phyloP scores from a whole-genome alignment of 2,113 vertebrate species.

The Pica pica region DNA sequence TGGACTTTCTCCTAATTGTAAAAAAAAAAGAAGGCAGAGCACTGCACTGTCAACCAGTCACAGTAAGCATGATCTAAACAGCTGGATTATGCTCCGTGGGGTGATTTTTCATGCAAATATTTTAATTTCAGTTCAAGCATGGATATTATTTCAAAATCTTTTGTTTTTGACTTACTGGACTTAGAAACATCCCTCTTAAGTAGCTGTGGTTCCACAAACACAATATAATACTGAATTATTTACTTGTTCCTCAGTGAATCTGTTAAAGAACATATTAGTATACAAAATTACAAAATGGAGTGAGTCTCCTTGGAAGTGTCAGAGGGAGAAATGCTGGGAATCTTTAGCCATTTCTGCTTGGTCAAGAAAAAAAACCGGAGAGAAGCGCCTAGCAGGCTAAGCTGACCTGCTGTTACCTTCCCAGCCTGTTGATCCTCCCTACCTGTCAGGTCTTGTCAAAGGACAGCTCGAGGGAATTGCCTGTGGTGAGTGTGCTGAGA shows the following conservation, averaged over 20 bases:
- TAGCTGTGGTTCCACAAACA: background rate
- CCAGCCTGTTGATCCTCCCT: background rate
- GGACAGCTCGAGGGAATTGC: background rate
- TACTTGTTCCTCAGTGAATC: background rate
- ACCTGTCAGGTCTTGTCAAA: background rate
- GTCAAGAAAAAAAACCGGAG: background rate
- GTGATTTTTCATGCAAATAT: constrained; percentile 61
- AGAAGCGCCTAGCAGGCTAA: background rate
- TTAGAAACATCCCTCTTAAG: background rate
- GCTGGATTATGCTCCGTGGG: constrained; percentile 58
- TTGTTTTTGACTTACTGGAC: constrained; percentile 10
- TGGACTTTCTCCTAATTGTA: background rate
- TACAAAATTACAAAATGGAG: background rate
- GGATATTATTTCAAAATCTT: constrained; percentile 28
- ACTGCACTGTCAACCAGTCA: constrained; percentile 42
- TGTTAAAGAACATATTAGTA: background rate
- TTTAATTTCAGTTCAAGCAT: constrained; percentile 47
- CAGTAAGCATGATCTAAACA: constrained; percentile 23
- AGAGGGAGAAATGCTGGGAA: background rate
- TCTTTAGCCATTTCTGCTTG: background rate
- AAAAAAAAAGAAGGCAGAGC: background rate
- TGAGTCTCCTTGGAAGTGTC: background rate
- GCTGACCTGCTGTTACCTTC: background rate
- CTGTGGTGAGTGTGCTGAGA: background rate
- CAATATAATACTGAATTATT: background rate